A percentile compares a stretch with the other conserved stretches of the same genome.
Conservation (phyloP, 2,797 vertebrate species). For the Amniataba percoides region DNA sequence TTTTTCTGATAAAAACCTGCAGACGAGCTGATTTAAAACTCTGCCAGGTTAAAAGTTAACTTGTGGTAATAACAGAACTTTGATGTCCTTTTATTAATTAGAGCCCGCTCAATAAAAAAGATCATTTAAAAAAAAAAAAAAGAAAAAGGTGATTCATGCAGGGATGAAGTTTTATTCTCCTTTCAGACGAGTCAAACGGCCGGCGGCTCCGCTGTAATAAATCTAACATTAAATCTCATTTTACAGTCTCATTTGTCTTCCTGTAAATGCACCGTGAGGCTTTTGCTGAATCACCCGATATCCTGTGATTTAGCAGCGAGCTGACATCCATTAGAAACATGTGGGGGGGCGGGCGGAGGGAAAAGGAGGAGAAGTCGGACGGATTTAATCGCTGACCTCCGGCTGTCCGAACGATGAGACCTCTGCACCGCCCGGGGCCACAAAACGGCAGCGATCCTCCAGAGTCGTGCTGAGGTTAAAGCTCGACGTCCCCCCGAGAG, state of each 20-base stretch:
- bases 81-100: slow-evolving; percentile 29
- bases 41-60: slow-evolving; percentile 1
- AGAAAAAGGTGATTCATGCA: background rate
- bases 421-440: slow-evolving; percentile 11
- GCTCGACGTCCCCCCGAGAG: slow-evolving; percentile 31
- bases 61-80: slow-evolving; percentile 11
- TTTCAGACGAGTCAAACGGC: background rate
- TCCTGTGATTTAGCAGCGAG: slow-evolving; percentile 20
- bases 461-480: slow-evolving; percentile 7
- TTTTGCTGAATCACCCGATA: slow-evolving; percentile 50
- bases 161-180: slow-evolving; percentile 9
- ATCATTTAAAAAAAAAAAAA: slow-evolving; percentile 2
- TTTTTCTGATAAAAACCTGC: background rate
- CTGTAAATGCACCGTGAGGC: slow-evolving; percentile 27
- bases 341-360: background rate
- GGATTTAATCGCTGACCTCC: slow-evolving; percentile 40
- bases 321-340: slow-evolving; percentile 31
- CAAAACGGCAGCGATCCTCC: background rate
- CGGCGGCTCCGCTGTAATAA: slow-evolving; percentile 12
- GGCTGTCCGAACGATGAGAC: slow-evolving; percentile 29
- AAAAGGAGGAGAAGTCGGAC: background rate
- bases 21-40: background rate
- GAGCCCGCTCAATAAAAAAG: slow-evolving; percentile 24
- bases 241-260: slow-evolving; percentile 56
- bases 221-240: slow-evolving; percentile 47